Conservation (phyloP, 2,888 invertebrate species). For the Drosophila robusta region DNA sequence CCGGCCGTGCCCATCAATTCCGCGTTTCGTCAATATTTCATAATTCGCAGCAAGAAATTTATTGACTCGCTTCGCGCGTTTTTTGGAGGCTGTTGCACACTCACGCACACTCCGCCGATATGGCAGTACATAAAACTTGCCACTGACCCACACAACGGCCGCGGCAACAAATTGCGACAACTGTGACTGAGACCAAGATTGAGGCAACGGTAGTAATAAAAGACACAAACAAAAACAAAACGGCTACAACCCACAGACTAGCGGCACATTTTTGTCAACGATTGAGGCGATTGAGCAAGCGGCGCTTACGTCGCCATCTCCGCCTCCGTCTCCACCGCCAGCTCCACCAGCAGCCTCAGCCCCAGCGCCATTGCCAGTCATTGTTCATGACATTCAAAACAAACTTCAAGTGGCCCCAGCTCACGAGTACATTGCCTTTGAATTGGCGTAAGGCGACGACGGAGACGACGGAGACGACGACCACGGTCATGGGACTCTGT, state of each 20-base stretch:
- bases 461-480: constrained; percentile 10
- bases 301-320: constrained; percentile 50
- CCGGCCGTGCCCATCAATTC: constrained; percentile 56
- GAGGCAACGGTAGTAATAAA: constrained; percentile 49
- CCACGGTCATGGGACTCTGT: constrained; percentile 37
- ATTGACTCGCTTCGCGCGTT: constrained; percentile 26
- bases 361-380: constrained; percentile 57
- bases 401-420: constrained; percentile 64
- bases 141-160: constrained; percentile 75
- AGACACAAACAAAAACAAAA: constrained; percentile 12
- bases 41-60: constrained; percentile 47
- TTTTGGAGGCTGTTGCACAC: constrained; percentile 36
- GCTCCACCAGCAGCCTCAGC: too few relatives aligned
- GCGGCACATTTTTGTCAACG: constrained; percentile 71
- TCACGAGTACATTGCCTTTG: constrained; percentile 53
- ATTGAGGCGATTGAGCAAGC: constrained; percentile 65
- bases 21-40: constrained; percentile 60
- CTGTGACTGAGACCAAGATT: constrained; percentile 22
- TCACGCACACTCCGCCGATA: neutral
- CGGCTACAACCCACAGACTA: constrained; percentile 35
- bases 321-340: constrained; percentile 14
- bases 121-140: constrained; percentile 52
- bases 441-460: constrained; percentile 35
- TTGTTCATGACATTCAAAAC: constrained; percentile 82
- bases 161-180: constrained; percentile 57